phyloP scores from a whole-genome alignment of 2,113 vertebrate species.

The Alethe diademata region DNA sequence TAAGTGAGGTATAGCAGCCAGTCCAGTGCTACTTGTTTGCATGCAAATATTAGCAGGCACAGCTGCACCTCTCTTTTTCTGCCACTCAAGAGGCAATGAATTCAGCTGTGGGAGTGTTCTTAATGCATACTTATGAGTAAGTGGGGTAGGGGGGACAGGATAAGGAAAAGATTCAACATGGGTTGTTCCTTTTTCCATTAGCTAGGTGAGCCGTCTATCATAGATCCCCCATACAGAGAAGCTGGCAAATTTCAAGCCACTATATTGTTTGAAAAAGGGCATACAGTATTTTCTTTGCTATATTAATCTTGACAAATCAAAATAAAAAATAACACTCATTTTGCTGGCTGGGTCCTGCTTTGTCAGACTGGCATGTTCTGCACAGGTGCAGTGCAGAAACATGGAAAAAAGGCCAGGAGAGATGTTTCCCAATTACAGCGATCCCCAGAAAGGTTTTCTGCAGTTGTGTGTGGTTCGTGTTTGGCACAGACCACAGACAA shows the following conservation, averaged over 20 bases:
- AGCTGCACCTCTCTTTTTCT: background rate
- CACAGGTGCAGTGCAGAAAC: background rate
- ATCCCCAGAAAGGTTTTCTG: accelerated
- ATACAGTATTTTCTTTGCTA: background rate
- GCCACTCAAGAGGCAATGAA: background rate
- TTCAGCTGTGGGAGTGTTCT: slow-evolving; percentile 17
- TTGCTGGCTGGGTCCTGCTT: background rate
- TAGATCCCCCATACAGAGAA: background rate
- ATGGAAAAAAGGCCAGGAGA: background rate
- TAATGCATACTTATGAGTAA: background rate
- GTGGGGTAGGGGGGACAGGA: background rate
- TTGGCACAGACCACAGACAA: background rate
- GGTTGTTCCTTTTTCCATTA: background rate
- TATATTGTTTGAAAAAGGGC: background rate
- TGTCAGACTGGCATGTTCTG: background rate
- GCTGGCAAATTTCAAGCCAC: background rate
- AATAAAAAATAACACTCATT: background rate
- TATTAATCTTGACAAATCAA: background rate
- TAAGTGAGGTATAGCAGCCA: background rate
- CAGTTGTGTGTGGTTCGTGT: background rate
- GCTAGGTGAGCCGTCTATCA: background rate
- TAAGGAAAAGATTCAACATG: background rate
- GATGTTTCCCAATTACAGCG: accelerated
- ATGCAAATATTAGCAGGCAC: slow-evolving; percentile 10
- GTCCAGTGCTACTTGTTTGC: slow-evolving; percentile 18